These are phyloP conservation scores for Trissolcus brochymenae DNA, from an alignment of 2,888 invertebrate species.

Conservation along the genomic window DNA sequence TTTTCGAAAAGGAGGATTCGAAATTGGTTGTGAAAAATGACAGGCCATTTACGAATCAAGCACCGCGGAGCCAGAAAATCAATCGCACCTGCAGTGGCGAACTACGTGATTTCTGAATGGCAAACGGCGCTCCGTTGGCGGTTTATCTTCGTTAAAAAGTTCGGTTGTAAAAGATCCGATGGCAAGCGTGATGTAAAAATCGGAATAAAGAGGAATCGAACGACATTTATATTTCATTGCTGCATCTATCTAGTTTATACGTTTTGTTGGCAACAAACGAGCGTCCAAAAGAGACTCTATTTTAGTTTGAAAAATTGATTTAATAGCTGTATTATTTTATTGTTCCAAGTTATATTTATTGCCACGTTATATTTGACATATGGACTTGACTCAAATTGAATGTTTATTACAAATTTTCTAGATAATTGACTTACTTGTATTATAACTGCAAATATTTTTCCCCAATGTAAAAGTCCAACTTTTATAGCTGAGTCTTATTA, in stretches of 20 bases:
- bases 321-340: slow-evolving; percentile 35
- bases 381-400: too few species aligned
- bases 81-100: slow-evolving; percentile 25
- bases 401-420: too few species aligned
- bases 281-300: not conserved
- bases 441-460: too few species aligned
- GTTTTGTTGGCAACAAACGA: slow-evolving; percentile 20
- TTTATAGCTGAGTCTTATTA: too few species aligned
- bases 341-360: slow-evolving; percentile 17
- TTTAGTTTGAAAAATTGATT: slow-evolving; percentile 25
- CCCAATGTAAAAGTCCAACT: not conserved
- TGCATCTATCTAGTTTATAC: slow-evolving; percentile 30
- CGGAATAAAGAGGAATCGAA: slow-evolving; percentile 39
- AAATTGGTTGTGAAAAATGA: slow-evolving; percentile 21
- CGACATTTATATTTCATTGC: slow-evolving; percentile 44
- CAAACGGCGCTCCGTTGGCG: slow-evolving; percentile 10
- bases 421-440: too few species aligned
- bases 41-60: slow-evolving; percentile 21
- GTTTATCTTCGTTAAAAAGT: slow-evolving; percentile 38
- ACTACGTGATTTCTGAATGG: slow-evolving; percentile 38
- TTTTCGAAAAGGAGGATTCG: not conserved
- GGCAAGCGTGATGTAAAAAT: slow-evolving; percentile 25
- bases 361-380: too few species aligned
- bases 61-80: slow-evolving; percentile 16
- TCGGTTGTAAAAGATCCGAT: slow-evolving; percentile 28